Evolutionary conservation across 2,888 invertebrate species (phyloP), one percentile per base, ranked within the genome.

Genomic region (Ophonus ardosiacus): DNA sequence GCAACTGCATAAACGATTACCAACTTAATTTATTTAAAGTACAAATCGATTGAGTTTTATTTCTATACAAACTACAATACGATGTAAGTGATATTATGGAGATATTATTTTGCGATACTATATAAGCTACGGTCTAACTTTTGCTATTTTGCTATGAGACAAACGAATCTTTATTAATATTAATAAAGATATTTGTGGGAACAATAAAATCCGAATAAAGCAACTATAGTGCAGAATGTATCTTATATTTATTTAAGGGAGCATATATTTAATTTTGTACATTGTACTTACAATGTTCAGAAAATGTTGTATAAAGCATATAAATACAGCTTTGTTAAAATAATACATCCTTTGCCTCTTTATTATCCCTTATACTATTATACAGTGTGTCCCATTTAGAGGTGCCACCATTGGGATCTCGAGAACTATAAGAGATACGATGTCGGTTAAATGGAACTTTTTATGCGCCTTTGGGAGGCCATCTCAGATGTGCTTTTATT

Each of bases 121-220:
- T 68, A 68, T 43, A 71, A 81, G 24, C 24, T 59, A 82, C 57
- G 82, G 71, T 82, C 51, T 81, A 57, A 68, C 18, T 31, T 68
- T 74, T 40, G 71, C 71, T 74, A 74, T 74, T 83, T 83, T 76
- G 83, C 83, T 76, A 71, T 82, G 71, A 71, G 40, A 71, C 57
- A 82, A 71, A 71, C 68, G 18, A 57, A 71, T 83, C 74, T 74
- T 76, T 76, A 83, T 83, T 83, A 61, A 59, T 74, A 59, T 61
- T 38, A 83, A 83, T 76, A 83, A 76, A 83, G 68, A 68, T 71
- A 61, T 83, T 83, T 83, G 83, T 83, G 83, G 83, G 83, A 83
- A 83, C 83, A 83, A 83, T 83, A 83, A 83, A 40, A 83, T 83
- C 83, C 83, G 83, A 83, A 83, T 83, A 74, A 59, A 83, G 43